Conservation (phyloP, 2,888 invertebrate genomes). For the Phoronis australis region DNA sequence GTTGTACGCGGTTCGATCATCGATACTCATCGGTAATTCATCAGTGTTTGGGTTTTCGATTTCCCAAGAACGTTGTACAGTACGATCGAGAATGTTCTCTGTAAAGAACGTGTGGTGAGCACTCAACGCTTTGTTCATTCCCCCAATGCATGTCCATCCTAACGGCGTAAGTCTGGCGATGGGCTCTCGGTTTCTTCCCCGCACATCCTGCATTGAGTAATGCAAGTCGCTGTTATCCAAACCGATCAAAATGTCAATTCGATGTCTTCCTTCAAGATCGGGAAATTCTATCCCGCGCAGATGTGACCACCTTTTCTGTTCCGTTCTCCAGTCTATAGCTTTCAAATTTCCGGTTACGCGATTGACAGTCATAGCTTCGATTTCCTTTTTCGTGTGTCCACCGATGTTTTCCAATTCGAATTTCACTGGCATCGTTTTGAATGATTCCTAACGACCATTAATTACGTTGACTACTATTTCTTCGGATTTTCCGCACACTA, state of each 20-base stretch:
- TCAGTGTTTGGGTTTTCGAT: too few species aligned
- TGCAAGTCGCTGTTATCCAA: constrained; percentile 13
- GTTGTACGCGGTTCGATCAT: too few species aligned
- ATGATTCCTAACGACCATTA: neutral
- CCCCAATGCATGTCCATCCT: constrained; percentile 17
- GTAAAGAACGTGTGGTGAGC: too few species aligned
- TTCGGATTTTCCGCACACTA: neutral
- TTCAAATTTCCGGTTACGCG: constrained; percentile 12
- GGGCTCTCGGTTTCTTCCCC: constrained; percentile 11
- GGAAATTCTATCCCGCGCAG: constrained; percentile 14
- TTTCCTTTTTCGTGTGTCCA: neutral
- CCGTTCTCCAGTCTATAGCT: constrained; percentile 11
- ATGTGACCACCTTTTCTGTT: constrained; percentile 8
- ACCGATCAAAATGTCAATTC: constrained; percentile 13
- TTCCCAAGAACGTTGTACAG: too few species aligned
- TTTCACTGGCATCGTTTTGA: neutral
- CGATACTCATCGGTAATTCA: too few species aligned
- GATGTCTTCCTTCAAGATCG: neutral
- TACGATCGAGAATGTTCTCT: too few species aligned
- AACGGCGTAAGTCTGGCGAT: constrained; percentile 14
- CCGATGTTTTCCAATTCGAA: neutral
- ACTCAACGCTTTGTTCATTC: too few species aligned
- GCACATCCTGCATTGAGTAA: constrained; percentile 10
- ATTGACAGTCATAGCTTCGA: constrained; percentile 5
- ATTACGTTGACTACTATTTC: neutral